A percentile compares a stretch with the other conserved stretches of the same genome.
Evolutionary conservation across 2,888 invertebrate species (phyloP).

Genomic region (Pollenia labialis): DNA sequence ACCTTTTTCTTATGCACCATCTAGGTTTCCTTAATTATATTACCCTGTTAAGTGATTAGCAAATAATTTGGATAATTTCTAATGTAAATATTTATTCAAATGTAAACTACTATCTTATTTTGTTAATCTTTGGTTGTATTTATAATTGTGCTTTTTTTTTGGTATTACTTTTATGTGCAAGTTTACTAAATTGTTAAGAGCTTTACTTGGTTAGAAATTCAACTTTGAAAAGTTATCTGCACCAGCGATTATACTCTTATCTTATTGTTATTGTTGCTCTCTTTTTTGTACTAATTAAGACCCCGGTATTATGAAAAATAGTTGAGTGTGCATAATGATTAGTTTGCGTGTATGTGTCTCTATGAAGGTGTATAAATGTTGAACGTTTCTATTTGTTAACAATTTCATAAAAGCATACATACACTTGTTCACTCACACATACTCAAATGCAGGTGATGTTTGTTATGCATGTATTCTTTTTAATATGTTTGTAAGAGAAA

Average conservation of each 20-base stretch:
- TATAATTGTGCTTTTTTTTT: conserved; percentile 15
- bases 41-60: too few relatives aligned
- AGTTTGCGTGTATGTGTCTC: background rate
- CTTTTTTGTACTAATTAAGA: conserved; percentile 42
- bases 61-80: too few relatives aligned
- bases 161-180: conserved; percentile 26
- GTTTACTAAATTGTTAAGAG: background rate
- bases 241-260: conserved; percentile 23
- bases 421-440: background rate
- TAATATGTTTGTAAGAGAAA: background rate
- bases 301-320: background rate
- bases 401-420: conserved; percentile 11
- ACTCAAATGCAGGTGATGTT: background rate
- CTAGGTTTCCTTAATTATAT: too few relatives aligned
- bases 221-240: conserved; percentile 28
- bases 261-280: background rate
- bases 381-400: conserved; percentile 28
- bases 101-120: background rate
- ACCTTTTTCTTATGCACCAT: too few relatives aligned
- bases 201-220: background rate
- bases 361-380: background rate
- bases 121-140: background rate
- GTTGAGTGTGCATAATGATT: background rate
- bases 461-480: background rate
- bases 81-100: background rate